Conservation (phyloP, 2,797 vertebrate species). For the Hemibagrus guttatus region DNA sequence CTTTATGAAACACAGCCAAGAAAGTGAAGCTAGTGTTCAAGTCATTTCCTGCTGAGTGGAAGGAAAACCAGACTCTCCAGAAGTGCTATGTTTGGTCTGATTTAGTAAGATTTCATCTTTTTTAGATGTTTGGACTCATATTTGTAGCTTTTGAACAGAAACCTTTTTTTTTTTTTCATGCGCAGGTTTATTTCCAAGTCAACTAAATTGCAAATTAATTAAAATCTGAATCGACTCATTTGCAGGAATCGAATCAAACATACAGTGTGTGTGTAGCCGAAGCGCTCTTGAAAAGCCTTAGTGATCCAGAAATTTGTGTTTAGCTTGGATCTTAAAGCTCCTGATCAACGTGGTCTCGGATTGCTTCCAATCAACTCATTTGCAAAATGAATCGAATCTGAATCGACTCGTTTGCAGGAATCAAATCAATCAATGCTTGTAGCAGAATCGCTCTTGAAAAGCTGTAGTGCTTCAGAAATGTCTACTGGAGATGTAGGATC, state of each 20-base stretch:
- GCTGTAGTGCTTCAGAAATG: neutral
- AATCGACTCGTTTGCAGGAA: neutral
- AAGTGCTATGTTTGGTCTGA: constrained; percentile 67
- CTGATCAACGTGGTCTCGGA: neutral
- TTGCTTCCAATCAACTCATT: neutral
- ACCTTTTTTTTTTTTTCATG: neutral
- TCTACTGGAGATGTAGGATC: neutral
- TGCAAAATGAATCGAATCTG: neutral
- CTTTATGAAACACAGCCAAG: constrained; percentile 10
- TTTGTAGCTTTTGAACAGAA: neutral
- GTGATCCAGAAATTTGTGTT: no score
- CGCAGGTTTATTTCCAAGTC: neutral
- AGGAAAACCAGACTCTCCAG: constrained; percentile 64
- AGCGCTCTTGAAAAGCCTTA: neutral
- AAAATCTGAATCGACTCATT: neutral
- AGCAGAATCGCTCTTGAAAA: no score
- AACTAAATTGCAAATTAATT: neutral
- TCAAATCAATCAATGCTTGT: neutral
- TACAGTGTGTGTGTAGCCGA: no score
- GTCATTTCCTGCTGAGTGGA: constrained; percentile 59
- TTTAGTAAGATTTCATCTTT: constrained; percentile 70
- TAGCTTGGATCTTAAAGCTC: neutral
- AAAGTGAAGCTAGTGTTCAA: constrained; percentile 45
- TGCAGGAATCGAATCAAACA: neutral
- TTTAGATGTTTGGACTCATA: constrained; percentile 72